Evolutionary conservation across 2,113 vertebrate species (phyloP), one percentile per base, ranked within the genome.

Genomic region (Sylvietta virens): DNA sequence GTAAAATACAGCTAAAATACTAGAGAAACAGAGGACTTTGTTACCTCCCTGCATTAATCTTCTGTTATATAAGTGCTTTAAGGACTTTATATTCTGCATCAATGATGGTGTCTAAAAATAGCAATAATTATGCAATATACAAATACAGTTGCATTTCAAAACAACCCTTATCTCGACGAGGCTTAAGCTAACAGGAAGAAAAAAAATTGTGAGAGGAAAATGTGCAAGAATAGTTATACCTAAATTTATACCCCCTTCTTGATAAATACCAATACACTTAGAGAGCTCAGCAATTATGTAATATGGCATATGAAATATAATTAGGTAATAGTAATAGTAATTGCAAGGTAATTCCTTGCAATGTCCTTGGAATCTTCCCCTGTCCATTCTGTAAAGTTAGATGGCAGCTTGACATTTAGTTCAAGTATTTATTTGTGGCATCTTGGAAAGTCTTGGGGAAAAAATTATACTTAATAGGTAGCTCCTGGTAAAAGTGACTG

Each of bases 381-480:
- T 18, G 4, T 72, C 48, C 60, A 53, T 92, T 90, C 67, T 86
- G 83, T n/a, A 67, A 95, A 90, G 27, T 6, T 90, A 51, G 64
- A 94, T 26, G 54, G 48, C 33, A 91, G 24, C 21, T 83, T 64
- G n/a, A 47, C 51, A 80, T 90, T 91, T 88, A 47, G 27, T 78
- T 92, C 39, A 93, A 81, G 42, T 87, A 91, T 93, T 95, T 95
- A 83, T 37, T 86, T 90, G 53, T 79, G 65, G 35, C 42, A 74
- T 45, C 18, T 81, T 62, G 42, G 56, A 95, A 93, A 83, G 61
- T 53, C 45, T 84, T 69, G 58, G 90, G 51, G 21, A 88, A 95
- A 95, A 94, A 95, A 83, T 83, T 54, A 42, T 30, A 24, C 57
- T 81, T 95, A 89, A 77, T 81, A 76, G 33, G 69, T 64, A 85